Base-by-base conservation (phyloP, 1,140 invertebrate species). In the Drosophila sturtevanti region DNA sequence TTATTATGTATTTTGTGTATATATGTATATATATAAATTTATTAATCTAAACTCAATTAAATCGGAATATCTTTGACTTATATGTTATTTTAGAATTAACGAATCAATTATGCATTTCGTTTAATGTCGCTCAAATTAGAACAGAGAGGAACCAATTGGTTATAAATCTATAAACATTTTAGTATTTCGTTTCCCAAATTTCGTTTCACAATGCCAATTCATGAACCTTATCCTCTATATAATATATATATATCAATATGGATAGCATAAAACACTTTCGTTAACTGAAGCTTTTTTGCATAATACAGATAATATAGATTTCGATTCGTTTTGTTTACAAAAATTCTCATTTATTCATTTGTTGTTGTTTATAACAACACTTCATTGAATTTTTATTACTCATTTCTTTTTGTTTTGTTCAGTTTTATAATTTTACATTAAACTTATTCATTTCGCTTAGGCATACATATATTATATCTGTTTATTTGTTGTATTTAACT, bases 121-220 rank as follows among this genome's bases (percentile, higher is more conserved):
- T 44, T 14, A 44, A 44, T 44, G 41, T 16, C 41, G 18, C 41
- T 48, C 41, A 11, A 21, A 48, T 48, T 18, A 21, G 41, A 48
- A 48, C 41, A 48, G 11, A 48, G 41, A 48, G 41, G 41, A 48
- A 48, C 41, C 41, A 48, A 48, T 48, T 21, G 16, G 1, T 48
- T 48, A 48, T 48, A 48, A 59, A 54, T 69, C 69, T 22, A 34
- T 35, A 18, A 48, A 66, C 38, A 44, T 41, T 38, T 60, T 51
- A 59, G 59, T 22, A 56, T 72, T 85, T 86, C 81, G 81, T 87
- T 86, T 78, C 48, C 59, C 76, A 44, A 78, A 75, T 76, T 78
- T 78, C 76, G 76, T 76, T 78, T 75, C 55, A 77, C 38, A 73
- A 21, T 69, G 59, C 70, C 59, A 58, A 59, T 72, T 61, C 55